A percentile compares a stretch with the other conserved stretches of the same genome.
phyloP scores from a whole-genome alignment of 2,888 invertebrate genomes.

The Rhingia campestris region DNA sequence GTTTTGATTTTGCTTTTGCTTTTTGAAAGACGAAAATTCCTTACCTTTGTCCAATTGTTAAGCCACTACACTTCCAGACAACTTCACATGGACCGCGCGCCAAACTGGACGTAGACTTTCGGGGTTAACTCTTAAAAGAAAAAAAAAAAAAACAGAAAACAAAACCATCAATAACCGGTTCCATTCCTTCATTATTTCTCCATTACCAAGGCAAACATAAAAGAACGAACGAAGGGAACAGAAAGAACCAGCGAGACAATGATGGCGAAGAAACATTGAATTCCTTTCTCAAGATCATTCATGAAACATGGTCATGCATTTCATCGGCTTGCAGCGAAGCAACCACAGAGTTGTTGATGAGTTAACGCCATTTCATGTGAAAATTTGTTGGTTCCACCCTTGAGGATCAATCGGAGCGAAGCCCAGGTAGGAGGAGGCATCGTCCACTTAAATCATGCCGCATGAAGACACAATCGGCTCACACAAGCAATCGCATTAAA shows the following conservation, averaged over 20 bases:
- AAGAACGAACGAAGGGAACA: constrained; percentile 15
- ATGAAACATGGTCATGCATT: constrained; percentile 57
- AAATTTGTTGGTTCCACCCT: constrained; percentile 40
- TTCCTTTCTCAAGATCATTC: constrained; percentile 74
- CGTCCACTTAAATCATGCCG: not conserved
- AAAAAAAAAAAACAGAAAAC: constrained; percentile 12
- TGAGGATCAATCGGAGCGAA: constrained; percentile 11
- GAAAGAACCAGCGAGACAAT: constrained; percentile 2
- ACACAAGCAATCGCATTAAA: constrained; percentile 49
- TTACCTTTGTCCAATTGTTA: constrained; percentile 67
- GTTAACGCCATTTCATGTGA: constrained; percentile 67
- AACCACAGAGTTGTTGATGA: constrained; percentile 38
- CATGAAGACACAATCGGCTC: constrained; percentile 14
- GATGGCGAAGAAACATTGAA: constrained; percentile 42
- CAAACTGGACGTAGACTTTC: constrained; percentile 57
- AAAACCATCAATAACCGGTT: constrained; percentile 60
- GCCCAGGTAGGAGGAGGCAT: constrained; percentile 14
- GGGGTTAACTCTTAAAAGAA: constrained; percentile 27
- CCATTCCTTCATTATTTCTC: constrained; percentile 69
- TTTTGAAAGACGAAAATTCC: constrained; percentile 49
- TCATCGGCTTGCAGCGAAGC: constrained; percentile 23
- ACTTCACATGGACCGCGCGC: constrained; percentile 71
- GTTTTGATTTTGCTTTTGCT: constrained; percentile 17
- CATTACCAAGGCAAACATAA: constrained; percentile 71
- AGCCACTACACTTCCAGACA: constrained; percentile 37